A percentile compares a stretch with the other conserved stretches of the same genome.
These are phyloP conservation scores for Carassius auratus DNA, from an alignment of 2,113 vertebrate species.

Conservation along the genomic window DNA sequence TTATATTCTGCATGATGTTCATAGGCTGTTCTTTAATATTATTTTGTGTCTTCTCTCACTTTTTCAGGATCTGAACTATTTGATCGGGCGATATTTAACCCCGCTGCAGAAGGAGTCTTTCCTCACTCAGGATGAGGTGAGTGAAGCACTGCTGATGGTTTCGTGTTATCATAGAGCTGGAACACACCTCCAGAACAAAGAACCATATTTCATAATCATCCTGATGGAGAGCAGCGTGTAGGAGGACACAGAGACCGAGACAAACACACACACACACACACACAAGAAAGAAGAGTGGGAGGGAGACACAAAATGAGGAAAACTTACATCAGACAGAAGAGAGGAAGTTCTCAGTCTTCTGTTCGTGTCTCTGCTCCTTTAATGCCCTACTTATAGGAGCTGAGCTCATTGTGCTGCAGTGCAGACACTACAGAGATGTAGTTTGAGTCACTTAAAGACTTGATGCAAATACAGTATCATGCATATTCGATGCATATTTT, in stretches of 20 bases:
- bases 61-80: conserved; percentile 91
- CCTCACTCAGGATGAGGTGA: conserved; percentile 96
- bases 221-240: conserved; percentile 47
- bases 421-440: background rate
- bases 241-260: conserved; percentile 5
- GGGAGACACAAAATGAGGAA: background rate
- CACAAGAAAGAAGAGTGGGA: conserved; percentile 35
- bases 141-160: conserved; percentile 23
- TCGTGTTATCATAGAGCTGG: conserved; percentile 24
- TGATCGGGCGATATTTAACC: conserved; percentile 93
- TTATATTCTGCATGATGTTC: conserved; percentile 35
- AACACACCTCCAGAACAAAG: conserved; percentile 24
- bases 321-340: conserved; percentile 12
- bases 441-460: background rate
- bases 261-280: conserved; percentile 8
- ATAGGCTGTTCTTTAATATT: conserved; percentile 3
- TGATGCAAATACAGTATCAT: background rate
- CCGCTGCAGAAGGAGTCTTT: conserved; percentile 95
- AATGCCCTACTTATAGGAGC: conserved; percentile 1
- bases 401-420: background rate
- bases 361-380: background rate
- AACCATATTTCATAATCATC: conserved; percentile 64
- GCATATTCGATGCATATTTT: background rate
- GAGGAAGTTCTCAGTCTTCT: background rate
- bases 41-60: conserved; percentile 44